A percentile compares a stretch with the other conserved stretches of the same genome.
Evolutionary conservation across 2,888 invertebrate species (phyloP).

Genomic region (Drosophila stalkeri): DNA sequence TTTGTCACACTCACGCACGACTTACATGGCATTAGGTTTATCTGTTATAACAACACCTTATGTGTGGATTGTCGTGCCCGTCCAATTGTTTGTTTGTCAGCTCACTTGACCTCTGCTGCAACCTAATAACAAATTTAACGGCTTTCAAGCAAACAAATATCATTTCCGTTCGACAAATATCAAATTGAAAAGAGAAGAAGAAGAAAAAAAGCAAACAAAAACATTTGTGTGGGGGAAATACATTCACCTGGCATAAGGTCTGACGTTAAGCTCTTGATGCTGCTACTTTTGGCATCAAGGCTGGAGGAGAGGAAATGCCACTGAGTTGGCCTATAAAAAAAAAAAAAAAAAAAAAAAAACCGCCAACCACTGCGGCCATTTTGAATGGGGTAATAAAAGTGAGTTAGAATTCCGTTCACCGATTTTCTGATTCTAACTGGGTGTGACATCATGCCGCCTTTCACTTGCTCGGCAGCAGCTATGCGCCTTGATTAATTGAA

Average conservation of each 20-base stretch:
- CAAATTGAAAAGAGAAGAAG: constrained; percentile 17
- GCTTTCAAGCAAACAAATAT: constrained; percentile 64
- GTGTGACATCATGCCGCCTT: constrained; percentile 65
- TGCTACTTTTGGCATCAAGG: constrained; percentile 62
- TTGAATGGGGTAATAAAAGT: constrained; percentile 42
- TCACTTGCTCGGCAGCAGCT: constrained; percentile 45
- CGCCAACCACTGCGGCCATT: constrained; percentile 8
- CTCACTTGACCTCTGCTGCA: constrained; percentile 70
- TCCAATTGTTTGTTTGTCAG: constrained; percentile 51
- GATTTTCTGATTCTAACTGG: constrained; percentile 19
- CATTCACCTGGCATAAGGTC: constrained; percentile 61
- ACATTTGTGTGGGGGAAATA: constrained; percentile 67
- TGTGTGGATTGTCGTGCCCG: constrained; percentile 53
- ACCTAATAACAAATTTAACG: constrained; percentile 62
- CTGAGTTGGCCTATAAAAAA: constrained; percentile 11
- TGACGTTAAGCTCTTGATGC: constrained; percentile 50
- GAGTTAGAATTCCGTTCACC: constrained; percentile 27
- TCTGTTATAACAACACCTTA: not conserved
- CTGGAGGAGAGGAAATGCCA: constrained; percentile 58
- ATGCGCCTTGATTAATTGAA: constrained; percentile 67
- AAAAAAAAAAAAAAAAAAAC: too few relatives aligned
- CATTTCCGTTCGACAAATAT: constrained; percentile 69
- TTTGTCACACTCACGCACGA: constrained; percentile 11
- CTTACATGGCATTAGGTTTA: constrained; percentile 7
- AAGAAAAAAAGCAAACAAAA: constrained; percentile 20